Evolutionary conservation across 2,113 vertebrate genomes (phyloP), one percentile per base, ranked within the genome.

Genomic region (Athene noctua): DNA sequence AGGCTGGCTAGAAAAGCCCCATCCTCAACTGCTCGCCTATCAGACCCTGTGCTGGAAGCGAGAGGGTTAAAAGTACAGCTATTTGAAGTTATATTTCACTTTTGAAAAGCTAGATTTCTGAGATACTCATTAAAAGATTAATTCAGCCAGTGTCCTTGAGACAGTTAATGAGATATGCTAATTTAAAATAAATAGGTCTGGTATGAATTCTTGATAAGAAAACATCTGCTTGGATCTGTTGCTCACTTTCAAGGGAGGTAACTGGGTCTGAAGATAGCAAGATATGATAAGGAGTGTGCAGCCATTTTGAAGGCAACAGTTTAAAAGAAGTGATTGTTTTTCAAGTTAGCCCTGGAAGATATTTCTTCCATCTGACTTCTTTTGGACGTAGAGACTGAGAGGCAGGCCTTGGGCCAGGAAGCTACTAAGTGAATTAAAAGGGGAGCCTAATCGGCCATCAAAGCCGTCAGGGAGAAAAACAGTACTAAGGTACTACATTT

Each of bases 151-250:
- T 97, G 97, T 98, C 96, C 97, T 98, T 98, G 97, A 97, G 92
- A 97, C 92, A 97, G 96, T 97, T 98, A 98, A 98, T 97, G 95
- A 98, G 97, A 98, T 98, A 98, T 97, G 97, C 96, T 97, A 98
- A 98, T 98, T 97, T 94, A 49, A 89, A 90, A 97, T 97, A 98
- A 98, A 98, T 97, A 97, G 61, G 79, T 93, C 95, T 98, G 94
- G 94, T 96, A 96, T 97, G 96, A 98, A 98, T 98, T 96, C 95
- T 95, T 98, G 97, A 98, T 98, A 97, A 98, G 97, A 97, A 98
- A 98, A 98, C 97, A 98, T 97, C 97, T 98, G 96, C 88, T 96
- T 97, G 93, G 80, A 77, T 97, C 94, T 93, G 85, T 74, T 93
- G 90, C 79, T 91, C 86, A n/a, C 86, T 97, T 97, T 94, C 91